Evolutionary conservation across 2,113 vertebrate genomes (phyloP).

Genomic region (Aplodontia rufa): DNA sequence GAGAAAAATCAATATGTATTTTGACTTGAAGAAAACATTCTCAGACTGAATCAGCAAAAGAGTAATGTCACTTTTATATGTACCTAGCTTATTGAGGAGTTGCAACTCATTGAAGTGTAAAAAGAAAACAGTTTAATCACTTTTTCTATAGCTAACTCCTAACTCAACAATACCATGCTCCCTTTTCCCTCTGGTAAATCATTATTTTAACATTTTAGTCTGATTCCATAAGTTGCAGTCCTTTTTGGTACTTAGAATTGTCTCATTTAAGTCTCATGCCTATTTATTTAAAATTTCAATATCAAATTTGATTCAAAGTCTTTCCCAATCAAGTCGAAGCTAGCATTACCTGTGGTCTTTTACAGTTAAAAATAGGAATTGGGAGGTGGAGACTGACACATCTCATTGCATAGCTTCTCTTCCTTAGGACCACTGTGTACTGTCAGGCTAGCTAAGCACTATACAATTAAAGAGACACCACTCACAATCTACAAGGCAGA

Average conservation of each 20-base stretch:
- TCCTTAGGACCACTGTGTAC: not conserved
- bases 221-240: not conserved
- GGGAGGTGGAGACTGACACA: not conserved
- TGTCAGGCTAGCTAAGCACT: not conserved
- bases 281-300: conserved; percentile 14
- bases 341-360: not conserved
- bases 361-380: not conserved
- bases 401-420: not conserved
- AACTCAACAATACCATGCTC: not conserved
- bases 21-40: conserved; percentile 37
- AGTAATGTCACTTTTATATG: not conserved
- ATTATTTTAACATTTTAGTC: not conserved
- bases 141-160: not conserved
- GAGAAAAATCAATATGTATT: conserved; percentile 59
- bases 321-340: not conserved
- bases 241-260: not conserved
- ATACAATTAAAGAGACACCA: not conserved
- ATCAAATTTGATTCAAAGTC: not conserved
- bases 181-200: not conserved
- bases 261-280: not conserved
- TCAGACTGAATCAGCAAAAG: conserved; percentile 21
- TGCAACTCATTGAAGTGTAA: not conserved
- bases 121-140: not conserved
- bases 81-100: not conserved
- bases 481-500: not conserved